phyloP scores from a whole-genome alignment of 2,888 invertebrate genomes.

The Tenthredo distinguenda region DNA sequence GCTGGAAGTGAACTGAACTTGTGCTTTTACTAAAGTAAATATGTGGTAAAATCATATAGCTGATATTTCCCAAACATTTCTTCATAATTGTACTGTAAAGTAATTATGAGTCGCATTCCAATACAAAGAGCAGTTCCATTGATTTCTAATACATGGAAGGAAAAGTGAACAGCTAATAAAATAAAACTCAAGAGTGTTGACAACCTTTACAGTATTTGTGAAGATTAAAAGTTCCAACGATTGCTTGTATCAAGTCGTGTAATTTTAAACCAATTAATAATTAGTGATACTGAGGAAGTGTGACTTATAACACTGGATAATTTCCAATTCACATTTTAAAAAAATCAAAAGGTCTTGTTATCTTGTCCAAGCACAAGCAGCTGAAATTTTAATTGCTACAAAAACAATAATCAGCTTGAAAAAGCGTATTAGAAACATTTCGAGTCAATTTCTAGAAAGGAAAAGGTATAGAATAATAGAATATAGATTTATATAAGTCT shows the following conservation, averaged over 20 bases:
- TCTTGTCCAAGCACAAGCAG: not conserved
- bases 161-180: not conserved
- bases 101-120: slow-evolving; percentile 16
- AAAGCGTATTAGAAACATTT: not conserved
- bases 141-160: not conserved
- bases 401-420: not conserved
- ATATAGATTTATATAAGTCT: not conserved
- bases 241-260: not conserved
- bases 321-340: not conserved
- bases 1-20: slow-evolving; percentile 1
- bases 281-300: not conserved
- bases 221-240: not conserved
- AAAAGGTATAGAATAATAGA: not conserved
- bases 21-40: not conserved
- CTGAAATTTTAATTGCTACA: not conserved
- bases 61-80: slow-evolving; percentile 2
- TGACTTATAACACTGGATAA: not conserved
- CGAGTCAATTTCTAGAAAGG: not conserved
- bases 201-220: not conserved
- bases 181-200: not conserved
- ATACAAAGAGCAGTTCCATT: not conserved
- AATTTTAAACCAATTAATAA: not conserved
- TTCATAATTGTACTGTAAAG: slow-evolving; percentile 2
- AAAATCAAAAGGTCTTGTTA: not conserved
- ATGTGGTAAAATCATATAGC: not conserved